Evolutionary conservation across 2,797 vertebrate genomes (phyloP).

Genomic region (Zalophus californianus): DNA sequence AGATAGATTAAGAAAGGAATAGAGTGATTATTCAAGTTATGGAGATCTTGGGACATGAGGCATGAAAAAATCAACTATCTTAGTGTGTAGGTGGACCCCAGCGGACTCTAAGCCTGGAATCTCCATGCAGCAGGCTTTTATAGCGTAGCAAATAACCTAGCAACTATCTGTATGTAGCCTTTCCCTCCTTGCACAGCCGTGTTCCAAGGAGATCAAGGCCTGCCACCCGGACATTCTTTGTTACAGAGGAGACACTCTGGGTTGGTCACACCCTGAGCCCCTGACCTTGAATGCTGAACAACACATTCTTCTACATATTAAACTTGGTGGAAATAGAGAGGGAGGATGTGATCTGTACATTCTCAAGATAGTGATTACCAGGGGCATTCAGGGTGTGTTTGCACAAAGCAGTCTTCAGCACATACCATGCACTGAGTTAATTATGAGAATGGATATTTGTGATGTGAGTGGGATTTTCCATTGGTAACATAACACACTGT

Average conservation of each 20-base stretch:
- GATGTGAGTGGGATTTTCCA: neutral
- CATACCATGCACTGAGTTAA: neutral
- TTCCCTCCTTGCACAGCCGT: neutral
- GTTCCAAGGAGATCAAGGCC: neutral
- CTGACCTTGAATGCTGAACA: neutral
- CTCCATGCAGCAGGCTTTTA: neutral
- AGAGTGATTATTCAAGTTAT: neutral
- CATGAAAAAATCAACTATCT: neutral
- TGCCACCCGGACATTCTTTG: neutral
- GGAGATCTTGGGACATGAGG: neutral
- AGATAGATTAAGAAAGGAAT: conserved; percentile 11
- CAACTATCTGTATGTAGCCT: neutral
- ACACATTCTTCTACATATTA: neutral
- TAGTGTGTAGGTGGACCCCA: neutral
- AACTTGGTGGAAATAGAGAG: neutral
- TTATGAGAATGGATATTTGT: neutral
- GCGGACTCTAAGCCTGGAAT: neutral
- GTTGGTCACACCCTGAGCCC: neutral
- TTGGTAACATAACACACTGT: neutral
- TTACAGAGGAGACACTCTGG: neutral
- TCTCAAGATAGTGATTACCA: neutral
- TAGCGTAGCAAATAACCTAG: neutral
- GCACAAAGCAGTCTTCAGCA: neutral
- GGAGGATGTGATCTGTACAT: neutral
- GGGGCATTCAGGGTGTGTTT: neutral